These are phyloP conservation scores for Phocoena sinus DNA, from an alignment of 2,113 vertebrate species.

Conservation along the genomic window DNA sequence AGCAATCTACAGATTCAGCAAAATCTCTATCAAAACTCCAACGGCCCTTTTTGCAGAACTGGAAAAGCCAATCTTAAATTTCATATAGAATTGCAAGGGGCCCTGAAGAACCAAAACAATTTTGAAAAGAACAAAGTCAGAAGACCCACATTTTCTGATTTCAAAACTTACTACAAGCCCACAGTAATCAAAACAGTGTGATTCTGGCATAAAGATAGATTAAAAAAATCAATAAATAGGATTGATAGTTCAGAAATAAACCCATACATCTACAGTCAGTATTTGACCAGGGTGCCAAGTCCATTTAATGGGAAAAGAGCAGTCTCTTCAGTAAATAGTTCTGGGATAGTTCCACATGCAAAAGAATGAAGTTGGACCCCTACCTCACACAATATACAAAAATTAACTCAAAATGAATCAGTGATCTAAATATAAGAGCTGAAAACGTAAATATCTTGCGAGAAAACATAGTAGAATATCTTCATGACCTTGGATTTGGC, in stretches of 20 bases:
- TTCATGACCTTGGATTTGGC: not conserved
- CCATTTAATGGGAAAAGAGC: not conserved
- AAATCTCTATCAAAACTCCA: not conserved
- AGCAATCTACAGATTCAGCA: not conserved
- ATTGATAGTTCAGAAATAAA: not conserved
- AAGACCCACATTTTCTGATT: not conserved
- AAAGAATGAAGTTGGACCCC: not conserved
- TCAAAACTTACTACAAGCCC: not conserved
- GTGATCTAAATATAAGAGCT: not conserved
- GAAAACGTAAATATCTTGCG: not conserved
- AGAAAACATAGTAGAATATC: not conserved
- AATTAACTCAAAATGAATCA: not conserved
- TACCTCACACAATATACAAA: not conserved
- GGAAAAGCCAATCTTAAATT: not conserved
- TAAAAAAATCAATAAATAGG: not conserved
- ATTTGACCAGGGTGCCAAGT: not conserved
- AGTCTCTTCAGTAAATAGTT: not conserved
- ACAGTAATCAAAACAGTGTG: not conserved
- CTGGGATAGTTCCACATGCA: not conserved
- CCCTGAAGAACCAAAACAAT: not conserved
- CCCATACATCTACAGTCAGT: not conserved
- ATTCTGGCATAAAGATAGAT: not conserved
- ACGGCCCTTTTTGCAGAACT: not conserved
- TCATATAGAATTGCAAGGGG: not conserved
- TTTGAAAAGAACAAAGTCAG: not conserved